Conservation (phyloP, 2,888 invertebrate species). For the Diarsia dahlii region DNA sequence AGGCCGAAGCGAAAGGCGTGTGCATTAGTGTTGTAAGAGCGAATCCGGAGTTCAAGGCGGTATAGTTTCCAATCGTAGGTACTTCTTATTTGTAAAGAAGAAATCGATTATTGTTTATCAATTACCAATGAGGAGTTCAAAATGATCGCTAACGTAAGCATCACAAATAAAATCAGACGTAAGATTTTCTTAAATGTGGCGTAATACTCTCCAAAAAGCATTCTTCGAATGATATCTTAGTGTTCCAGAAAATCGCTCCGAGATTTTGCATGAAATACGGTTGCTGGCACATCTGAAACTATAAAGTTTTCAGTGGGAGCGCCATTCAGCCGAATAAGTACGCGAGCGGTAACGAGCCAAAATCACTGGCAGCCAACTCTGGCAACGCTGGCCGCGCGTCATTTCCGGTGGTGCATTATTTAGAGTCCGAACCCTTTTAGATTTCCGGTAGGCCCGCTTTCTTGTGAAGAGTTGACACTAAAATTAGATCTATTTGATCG, state of each 20-base stretch:
- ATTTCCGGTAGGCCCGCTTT: constrained; percentile 71
- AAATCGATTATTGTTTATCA: neutral
- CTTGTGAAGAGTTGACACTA: constrained; percentile 32
- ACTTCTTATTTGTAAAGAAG: neutral
- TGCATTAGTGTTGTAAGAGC: constrained; percentile 26
- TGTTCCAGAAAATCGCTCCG: constrained; percentile 43
- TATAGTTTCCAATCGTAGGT: constrained; percentile 13
- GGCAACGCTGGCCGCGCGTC: constrained; percentile 72
- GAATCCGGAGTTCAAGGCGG: constrained; percentile 1
- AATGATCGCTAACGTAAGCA: neutral
- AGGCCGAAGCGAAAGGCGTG: constrained; percentile 27
- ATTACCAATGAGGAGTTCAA: constrained; percentile 7
- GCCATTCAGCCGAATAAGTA: constrained; percentile 64
- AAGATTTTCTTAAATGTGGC: constrained; percentile 10
- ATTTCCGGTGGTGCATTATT: constrained; percentile 77
- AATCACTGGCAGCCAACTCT: constrained; percentile 67
- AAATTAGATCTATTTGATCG: constrained; percentile 42
- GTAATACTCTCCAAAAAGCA: constrained; percentile 23
- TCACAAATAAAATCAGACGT: constrained; percentile 7
- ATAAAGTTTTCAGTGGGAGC: constrained; percentile 67
- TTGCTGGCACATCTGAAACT: constrained; percentile 60
- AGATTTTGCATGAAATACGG: constrained; percentile 58
- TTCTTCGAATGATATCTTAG: constrained; percentile 38
- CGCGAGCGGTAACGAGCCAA: constrained; percentile 69
- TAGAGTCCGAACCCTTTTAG: constrained; percentile 72